Conservation (phyloP, 2,888 invertebrate genomes). For the Fragum fragum region DNA sequence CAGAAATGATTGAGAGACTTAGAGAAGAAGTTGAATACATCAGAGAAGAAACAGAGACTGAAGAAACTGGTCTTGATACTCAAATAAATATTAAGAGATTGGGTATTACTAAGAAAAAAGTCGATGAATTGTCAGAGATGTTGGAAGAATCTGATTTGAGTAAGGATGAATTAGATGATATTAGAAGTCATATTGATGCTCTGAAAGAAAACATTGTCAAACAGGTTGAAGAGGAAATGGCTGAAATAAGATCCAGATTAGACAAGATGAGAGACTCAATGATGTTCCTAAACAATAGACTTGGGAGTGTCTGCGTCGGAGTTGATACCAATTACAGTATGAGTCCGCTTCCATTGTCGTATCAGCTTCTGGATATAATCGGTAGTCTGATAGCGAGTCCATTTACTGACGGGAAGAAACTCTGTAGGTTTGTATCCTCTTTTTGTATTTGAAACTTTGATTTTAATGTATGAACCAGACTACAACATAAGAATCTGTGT, state of each 20-base stretch:
- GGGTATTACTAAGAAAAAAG: background rate
- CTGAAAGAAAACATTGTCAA: slow-evolving; percentile 9
- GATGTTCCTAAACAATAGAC: background rate
- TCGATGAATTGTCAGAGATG: slow-evolving; percentile 24
- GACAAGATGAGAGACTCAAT: slow-evolving; percentile 8
- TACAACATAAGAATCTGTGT: no score
- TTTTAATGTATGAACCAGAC: no score
- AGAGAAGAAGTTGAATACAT: slow-evolving; percentile 5
- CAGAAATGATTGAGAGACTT: background rate
- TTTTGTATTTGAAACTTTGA: no score
- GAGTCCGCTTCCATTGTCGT: background rate
- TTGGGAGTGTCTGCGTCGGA: background rate
- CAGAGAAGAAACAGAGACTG: slow-evolving; percentile 10
- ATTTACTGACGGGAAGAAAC: slow-evolving; percentile 29
- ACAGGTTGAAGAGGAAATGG: slow-evolving; percentile 29
- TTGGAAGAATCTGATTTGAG: background rate
- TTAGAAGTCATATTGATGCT: slow-evolving; percentile 1
- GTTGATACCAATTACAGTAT: background rate
- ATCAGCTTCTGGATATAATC: slow-evolving; percentile 13
- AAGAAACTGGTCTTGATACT: slow-evolving; percentile 32
- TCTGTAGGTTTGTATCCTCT: slow-evolving; percentile 43
- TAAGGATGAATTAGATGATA: background rate
- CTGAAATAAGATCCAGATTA: slow-evolving; percentile 12
- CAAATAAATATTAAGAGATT: slow-evolving; percentile 20
- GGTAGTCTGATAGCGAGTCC: slow-evolving; percentile 35